Evolutionary conservation across 2,797 vertebrate genomes (phyloP).

Genomic region (Lagocephalus sceleratus): DNA sequence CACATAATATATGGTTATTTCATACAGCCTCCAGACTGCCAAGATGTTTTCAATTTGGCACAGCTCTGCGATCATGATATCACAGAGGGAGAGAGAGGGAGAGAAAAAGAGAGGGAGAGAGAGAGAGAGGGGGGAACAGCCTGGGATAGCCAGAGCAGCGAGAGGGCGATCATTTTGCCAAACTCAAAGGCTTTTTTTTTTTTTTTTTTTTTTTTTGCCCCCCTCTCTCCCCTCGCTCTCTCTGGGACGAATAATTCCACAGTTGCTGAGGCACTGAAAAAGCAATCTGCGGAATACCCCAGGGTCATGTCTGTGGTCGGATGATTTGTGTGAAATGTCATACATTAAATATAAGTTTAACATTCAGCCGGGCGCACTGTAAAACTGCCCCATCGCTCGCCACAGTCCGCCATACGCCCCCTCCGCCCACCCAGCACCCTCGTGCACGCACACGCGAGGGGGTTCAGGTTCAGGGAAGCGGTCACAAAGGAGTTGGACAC

Average conservation of each 20-base stretch:
- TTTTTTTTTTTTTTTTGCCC: constrained; percentile 32
- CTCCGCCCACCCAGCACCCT: neutral
- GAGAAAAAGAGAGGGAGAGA: constrained; percentile 39
- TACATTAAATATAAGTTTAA: constrained; percentile 90
- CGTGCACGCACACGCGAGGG: constrained; percentile 55
- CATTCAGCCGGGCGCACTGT: constrained; percentile 82
- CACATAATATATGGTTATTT: constrained; percentile 84
- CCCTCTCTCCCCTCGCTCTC: constrained; percentile 54
- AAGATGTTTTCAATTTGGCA: constrained; percentile 88
- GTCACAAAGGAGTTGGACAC: constrained; percentile 75
- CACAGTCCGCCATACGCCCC: constrained; percentile 65
- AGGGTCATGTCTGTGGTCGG: constrained; percentile 84
- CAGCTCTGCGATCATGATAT: constrained; percentile 83
- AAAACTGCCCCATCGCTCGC: constrained; percentile 80
- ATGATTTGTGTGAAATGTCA: constrained; percentile 89
- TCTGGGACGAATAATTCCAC: constrained; percentile 84
- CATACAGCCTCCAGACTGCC: constrained; percentile 80
- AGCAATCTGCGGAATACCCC: constrained; percentile 86
- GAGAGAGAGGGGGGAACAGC: constrained; percentile 64
- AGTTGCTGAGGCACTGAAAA: constrained; percentile 87
- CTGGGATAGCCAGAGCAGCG: constrained; percentile 75
- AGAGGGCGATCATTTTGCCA: constrained; percentile 78
- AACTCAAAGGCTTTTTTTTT: constrained; percentile 71
- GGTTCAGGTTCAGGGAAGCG: constrained; percentile 76
- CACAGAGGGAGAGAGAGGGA: constrained; percentile 55